Conservation (phyloP, 2,113 vertebrate species). For the Piaya cayana region DNA sequence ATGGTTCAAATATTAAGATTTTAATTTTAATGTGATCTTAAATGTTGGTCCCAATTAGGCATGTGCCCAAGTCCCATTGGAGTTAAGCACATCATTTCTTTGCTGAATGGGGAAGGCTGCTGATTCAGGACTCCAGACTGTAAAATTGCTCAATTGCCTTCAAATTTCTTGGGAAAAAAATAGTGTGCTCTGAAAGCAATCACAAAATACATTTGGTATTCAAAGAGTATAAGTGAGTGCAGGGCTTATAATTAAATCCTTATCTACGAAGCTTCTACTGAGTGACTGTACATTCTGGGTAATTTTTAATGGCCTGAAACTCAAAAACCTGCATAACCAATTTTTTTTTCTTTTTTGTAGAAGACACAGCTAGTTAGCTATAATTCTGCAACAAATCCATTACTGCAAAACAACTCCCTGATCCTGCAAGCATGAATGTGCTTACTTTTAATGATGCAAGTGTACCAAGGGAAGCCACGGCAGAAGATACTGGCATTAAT, state of each 20-base stretch:
- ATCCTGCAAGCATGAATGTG: conserved; percentile 4
- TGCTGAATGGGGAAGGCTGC: conserved; percentile 58
- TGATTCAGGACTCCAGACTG: conserved; percentile 68
- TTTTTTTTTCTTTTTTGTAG: conserved; percentile 22
- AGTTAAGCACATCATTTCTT: conserved; percentile 56
- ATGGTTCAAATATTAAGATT: conserved; percentile 40
- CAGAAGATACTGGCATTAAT: neutral
- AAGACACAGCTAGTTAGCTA: conserved; percentile 59
- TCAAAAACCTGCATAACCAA: conserved; percentile 55
- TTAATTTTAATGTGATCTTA: conserved; percentile 63
- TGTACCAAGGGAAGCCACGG: neutral
- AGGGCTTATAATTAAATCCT: conserved; percentile 71
- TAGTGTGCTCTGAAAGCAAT: conserved; percentile 63
- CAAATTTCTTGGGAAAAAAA: conserved; percentile 62
- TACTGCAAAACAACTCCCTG: conserved; percentile 53
- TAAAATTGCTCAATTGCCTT: conserved; percentile 72
- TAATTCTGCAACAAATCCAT: conserved; percentile 67
- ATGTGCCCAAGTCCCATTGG: conserved; percentile 39
- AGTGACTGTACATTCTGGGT: conserved; percentile 62
- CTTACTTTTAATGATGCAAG: neutral
- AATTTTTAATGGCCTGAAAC: conserved; percentile 72
- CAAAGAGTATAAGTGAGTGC: conserved; percentile 65
- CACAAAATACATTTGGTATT: conserved; percentile 70
- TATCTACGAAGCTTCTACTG: conserved; percentile 63
- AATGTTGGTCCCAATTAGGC: conserved; percentile 56